Evolutionary conservation across 2,888 invertebrate species (phyloP).

Genomic region (Eurytoma adleriae): DNA sequence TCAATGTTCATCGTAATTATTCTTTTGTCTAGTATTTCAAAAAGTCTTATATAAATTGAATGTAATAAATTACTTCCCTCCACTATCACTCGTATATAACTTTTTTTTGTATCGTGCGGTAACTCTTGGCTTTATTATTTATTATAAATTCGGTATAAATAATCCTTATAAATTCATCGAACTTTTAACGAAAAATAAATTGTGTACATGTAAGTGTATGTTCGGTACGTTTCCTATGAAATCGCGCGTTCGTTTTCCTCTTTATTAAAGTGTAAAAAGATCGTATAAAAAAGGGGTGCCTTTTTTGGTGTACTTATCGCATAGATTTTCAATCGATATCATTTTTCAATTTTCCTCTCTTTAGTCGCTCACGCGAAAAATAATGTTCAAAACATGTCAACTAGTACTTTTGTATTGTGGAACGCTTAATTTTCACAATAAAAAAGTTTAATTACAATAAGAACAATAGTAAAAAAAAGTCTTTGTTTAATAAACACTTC

Average conservation of each 20-base stretch:
- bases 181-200: slow-evolving; percentile 54
- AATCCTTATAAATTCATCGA: slow-evolving; percentile 54
- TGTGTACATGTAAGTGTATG: slow-evolving; percentile 36
- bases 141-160: slow-evolving; percentile 49
- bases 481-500: slow-evolving; percentile 28
- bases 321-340: slow-evolving; percentile 51
- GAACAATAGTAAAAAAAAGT: slow-evolving; percentile 31
- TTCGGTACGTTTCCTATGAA: slow-evolving; percentile 43
- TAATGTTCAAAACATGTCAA: slow-evolving; percentile 50
- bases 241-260: slow-evolving; percentile 12
- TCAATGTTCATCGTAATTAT: slow-evolving; percentile 22
- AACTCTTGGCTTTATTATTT: slow-evolving; percentile 52
- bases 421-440: slow-evolving; percentile 9
- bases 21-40: slow-evolving; percentile 19
- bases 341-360: slow-evolving; percentile 28
- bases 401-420: slow-evolving; percentile 38
- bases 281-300: slow-evolving; percentile 63
- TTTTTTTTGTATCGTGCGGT: slow-evolving; percentile 54
- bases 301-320: slow-evolving; percentile 63
- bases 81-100: slow-evolving; percentile 47
- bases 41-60: slow-evolving; percentile 53
- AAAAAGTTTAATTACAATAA: slow-evolving; percentile 31
- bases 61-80: slow-evolving; percentile 52
- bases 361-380: slow-evolving; percentile 29
- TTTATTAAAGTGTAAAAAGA: slow-evolving; percentile 62